Evolutionary conservation across 2,113 vertebrate species (phyloP).

Genomic region (Grammomys dolichurus): DNA sequence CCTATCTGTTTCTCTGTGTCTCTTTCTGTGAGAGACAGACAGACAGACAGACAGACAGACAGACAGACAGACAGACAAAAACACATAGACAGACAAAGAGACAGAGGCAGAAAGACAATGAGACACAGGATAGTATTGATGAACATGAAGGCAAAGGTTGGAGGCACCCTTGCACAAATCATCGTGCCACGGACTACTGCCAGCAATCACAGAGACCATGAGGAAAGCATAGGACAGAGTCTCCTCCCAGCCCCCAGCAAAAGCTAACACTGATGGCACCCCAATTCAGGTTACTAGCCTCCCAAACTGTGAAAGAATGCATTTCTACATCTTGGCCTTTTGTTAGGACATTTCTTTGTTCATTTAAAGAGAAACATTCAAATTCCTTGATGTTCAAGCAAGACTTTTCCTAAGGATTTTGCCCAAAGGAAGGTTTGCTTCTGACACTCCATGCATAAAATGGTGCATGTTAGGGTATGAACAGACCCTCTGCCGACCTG

Average conservation of each 20-base stretch:
- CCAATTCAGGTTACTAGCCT: conserved; percentile 21
- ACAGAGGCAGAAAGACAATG: not conserved
- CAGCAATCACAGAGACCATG: not conserved
- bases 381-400: conserved; percentile 2
- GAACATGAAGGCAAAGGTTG: not conserved
- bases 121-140: not conserved
- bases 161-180: not conserved
- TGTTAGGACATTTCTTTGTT: not conserved
- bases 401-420: not conserved
- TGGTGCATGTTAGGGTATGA: not conserved
- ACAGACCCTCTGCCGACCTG: not conserved
- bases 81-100: not conserved
- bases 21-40: not conserved
- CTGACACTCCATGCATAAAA: not conserved
- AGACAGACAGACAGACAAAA: not conserved
- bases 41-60: not conserved
- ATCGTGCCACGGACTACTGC: not conserved
- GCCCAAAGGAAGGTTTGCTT: not conserved
- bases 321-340: not conserved
- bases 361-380: not conserved
- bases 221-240: not conserved
- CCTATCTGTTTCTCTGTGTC: too few species aligned
- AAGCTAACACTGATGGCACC: not conserved
- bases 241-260: not conserved
- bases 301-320: not conserved